Base-by-base conservation (phyloP, 2,113 vertebrate genomes). In the Myiozetetes cayanensis region DNA sequence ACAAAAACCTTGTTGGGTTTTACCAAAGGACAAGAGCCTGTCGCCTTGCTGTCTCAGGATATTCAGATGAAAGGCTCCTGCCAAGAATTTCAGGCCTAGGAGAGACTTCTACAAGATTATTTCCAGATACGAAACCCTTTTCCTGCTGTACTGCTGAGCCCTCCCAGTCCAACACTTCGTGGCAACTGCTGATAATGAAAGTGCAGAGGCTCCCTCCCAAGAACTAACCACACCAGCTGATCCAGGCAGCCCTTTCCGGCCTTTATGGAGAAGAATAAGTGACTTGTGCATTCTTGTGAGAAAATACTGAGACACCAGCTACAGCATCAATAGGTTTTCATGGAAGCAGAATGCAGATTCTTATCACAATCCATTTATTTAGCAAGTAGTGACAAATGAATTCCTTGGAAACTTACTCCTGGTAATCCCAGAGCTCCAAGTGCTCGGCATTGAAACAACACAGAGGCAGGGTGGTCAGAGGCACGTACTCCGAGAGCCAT, bases 241-340 rank as follows among this genome's bases (percentile, higher is more conserved):
- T 94, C 92, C 90, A 94, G 73, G 93, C 95, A 90, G 92, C 39
- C 93, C 72, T 95, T 97, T 97, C 96, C 95, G 80, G 93, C 95
- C 58, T 97, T 96, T 97, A 96, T 97, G 96, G 86, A 90, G 86
- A 92, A 93, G 93, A 95, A 97, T 96, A 41, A 92, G 79, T 72
- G 92, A 95, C 94, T 93, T 83, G 87, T 72, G 82, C 8, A 4
- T 88, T 96, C 90, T 90, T 97, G 88, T 96, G 96, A 96, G 96
- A 97, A 97, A 97, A 73, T 87, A 43, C 89, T 94, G 91, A 55
- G 92, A 90, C 92, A 95, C 79, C 86, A 96, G 86, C 79, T 10
- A 94, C 80, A 50, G 49, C 85, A 96, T 62, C 88, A 92, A 87
- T 94, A 92, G 72, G 88, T 47, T 94, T 90, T 96, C 78, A 72